Evolutionary conservation across 1,140 invertebrate genomes (phyloP).

Genomic region (Ceratoteleas bidentatus): DNA sequence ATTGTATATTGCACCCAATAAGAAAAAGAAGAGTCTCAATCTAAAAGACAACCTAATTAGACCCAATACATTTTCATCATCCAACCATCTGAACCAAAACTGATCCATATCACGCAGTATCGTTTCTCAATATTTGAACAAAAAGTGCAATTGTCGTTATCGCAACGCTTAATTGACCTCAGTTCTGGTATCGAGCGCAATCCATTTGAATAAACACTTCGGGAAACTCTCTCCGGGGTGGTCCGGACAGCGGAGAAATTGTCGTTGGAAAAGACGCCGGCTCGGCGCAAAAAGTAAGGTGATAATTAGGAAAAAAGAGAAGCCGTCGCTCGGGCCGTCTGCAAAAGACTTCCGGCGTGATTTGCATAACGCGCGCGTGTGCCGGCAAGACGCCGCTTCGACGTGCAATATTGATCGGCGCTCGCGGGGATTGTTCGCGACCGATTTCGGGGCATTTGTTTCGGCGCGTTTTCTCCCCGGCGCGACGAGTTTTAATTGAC

Average conservation of each 20-base stretch:
- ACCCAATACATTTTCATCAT: no score
- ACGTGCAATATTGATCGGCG: conserved; percentile 31
- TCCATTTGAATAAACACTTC: not conserved
- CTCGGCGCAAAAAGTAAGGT: conserved; percentile 1
- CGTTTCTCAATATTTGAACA: no score
- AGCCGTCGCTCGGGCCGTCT: not conserved
- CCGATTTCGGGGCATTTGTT: conserved; percentile 24
- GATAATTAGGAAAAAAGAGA: conserved; percentile 14
- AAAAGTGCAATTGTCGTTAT: no score
- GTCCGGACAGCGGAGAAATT: not conserved
- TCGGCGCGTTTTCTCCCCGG: conserved; percentile 6
- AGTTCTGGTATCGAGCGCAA: not conserved
- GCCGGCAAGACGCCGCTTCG: conserved; percentile 27
- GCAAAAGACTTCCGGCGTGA: conserved; percentile 17
- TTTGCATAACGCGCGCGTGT: conserved; percentile 12
- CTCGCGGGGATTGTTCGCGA: conserved; percentile 6
- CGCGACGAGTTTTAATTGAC: conserved; percentile 31
- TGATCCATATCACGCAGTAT: no score
- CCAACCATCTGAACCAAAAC: no score
- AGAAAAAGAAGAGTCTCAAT: no score
- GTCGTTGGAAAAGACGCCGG: not conserved
- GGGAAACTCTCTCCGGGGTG: not conserved
- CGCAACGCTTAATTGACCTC: not conserved
- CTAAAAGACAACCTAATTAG: no score
- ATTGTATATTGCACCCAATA: no score